Base-by-base conservation (phyloP, 2,113 vertebrate species). In the Varanus salvator region DNA sequence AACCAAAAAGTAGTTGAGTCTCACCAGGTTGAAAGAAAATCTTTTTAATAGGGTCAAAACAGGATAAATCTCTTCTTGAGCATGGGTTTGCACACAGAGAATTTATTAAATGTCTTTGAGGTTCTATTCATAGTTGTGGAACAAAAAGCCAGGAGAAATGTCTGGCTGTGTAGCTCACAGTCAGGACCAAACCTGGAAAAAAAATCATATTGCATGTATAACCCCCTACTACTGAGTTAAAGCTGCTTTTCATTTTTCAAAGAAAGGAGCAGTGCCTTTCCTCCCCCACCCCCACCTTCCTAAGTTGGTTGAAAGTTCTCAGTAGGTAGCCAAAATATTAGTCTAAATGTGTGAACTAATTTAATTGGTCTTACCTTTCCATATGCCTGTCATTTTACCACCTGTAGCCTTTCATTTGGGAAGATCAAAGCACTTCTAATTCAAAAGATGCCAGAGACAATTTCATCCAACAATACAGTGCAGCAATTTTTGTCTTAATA, bases 1-100 rank as follows among this genome's bases (percentile, higher is more conserved):
- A 90, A 90, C 86, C 80, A 90, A 52, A 84, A 95, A 93, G 90
- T 90, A 92, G 86, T 93, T 88, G 87, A 88, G 21, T 8, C 50
- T 88, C 50, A 11, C 1, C 80, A n/a, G 29, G 82, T 72, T 71
- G 52, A 93, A 94, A 19, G 2, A 17, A 84, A 90, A 0, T 92
- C 6, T 25, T 87, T 93, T 90, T 80, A 90, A 85, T 72, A 3
- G 72, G 90, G 34, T 57, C 83, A 93, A 91, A 90, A 80, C 29
- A 7, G 87, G 71, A 9, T 87, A 50, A 15, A 23, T 88, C 72
- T 92, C 91, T 91, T 90, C 74, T 57, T 88, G 71, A 92, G 71
- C 66, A 78, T 11, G 34, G 60, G 38, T 31, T 71, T 25, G 25
- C 72, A 69, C 82, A 64, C 25, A n/a, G n/a, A 38, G 52, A 48